Evolutionary conservation across 1,140 invertebrate species (phyloP).

Genomic region (Musca vetustissima): DNA sequence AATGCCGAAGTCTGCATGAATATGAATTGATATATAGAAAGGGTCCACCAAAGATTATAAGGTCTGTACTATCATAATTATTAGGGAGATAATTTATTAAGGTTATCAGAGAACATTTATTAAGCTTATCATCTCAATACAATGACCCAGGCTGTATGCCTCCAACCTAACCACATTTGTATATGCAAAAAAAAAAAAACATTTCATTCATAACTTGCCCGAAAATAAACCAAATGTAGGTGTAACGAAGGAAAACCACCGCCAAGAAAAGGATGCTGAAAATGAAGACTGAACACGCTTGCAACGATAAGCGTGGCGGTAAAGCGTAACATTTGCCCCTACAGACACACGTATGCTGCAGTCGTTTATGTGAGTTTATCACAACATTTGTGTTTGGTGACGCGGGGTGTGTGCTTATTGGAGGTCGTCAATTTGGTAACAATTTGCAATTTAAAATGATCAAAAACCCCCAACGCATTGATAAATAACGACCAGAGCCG

Average conservation of each 20-base stretch:
- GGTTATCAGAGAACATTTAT: too few species aligned
- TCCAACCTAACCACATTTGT: not conserved
- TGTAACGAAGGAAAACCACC: not conserved
- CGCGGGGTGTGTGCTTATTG: not conserved
- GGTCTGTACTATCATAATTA: too few species aligned
- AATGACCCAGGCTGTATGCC: not conserved
- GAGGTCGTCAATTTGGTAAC: constrained; percentile 20
- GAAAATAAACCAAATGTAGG: too few species aligned
- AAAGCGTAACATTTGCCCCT: too few species aligned
- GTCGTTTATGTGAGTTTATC: not conserved
- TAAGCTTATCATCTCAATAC: too few species aligned
- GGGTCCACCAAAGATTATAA: too few species aligned
- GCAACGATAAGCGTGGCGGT: not conserved
- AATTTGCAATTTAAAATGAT: constrained; percentile 18
- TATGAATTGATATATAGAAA: too few species aligned
- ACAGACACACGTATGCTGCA: too few species aligned
- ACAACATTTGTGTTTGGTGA: too few species aligned
- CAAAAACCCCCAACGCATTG: not conserved
- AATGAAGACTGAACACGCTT: not conserved
- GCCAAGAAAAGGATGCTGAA: not conserved
- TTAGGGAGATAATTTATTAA: too few species aligned
- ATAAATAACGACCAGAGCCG: not conserved
- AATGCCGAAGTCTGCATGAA: too few species aligned
- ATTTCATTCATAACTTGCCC: constrained; percentile 17
- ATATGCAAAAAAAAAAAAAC: too few species aligned